These are phyloP conservation scores for Micromussa lordhowensis DNA, from an alignment of 92 coral and sea anemone genomes.

Conservation along the genomic window DNA sequence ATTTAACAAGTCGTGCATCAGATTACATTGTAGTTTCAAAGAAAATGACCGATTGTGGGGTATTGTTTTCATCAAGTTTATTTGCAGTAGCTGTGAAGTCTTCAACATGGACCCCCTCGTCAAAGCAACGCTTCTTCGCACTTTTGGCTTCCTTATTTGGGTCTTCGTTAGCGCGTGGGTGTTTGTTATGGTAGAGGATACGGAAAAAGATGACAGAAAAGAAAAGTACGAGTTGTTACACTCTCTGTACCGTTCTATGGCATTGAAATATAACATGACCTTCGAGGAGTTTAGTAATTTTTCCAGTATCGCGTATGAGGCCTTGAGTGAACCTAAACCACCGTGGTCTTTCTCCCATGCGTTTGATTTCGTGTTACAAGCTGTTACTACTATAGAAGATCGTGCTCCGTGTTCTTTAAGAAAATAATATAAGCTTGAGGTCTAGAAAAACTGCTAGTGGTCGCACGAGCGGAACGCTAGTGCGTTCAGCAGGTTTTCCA, in stretches of 20 bases:
- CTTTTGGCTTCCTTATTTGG: constrained; percentile 23
- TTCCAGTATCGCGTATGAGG: constrained; percentile 30
- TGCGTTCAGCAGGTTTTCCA: too few relatives aligned
- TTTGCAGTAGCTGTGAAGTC: not conserved
- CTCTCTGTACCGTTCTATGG: constrained; percentile 45
- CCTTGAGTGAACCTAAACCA: constrained; percentile 36
- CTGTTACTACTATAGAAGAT: constrained; percentile 20
- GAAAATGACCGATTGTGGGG: too few relatives aligned
- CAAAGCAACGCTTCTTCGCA: constrained; percentile 34
- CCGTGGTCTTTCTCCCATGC: constrained; percentile 33
- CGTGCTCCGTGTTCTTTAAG: too few relatives aligned
- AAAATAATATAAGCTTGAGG: too few relatives aligned
- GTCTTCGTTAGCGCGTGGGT: constrained; percentile 38
- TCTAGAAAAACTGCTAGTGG: too few relatives aligned
- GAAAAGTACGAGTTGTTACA: constrained; percentile 2
- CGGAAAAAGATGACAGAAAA: constrained; percentile 10
- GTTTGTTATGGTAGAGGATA: constrained; percentile 50
- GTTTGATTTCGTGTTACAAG: constrained; percentile 46
- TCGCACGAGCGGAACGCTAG: too few relatives aligned
- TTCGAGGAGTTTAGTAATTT: constrained; percentile 46
- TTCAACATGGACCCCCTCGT: constrained; percentile 29
- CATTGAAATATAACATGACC: constrained; percentile 56
- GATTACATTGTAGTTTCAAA: not conserved
- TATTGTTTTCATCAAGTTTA: not conserved
- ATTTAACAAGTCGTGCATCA: not conserved